phyloP scores from a whole-genome alignment of 2,113 vertebrate species.

The Phylloscopus trochiloides region DNA sequence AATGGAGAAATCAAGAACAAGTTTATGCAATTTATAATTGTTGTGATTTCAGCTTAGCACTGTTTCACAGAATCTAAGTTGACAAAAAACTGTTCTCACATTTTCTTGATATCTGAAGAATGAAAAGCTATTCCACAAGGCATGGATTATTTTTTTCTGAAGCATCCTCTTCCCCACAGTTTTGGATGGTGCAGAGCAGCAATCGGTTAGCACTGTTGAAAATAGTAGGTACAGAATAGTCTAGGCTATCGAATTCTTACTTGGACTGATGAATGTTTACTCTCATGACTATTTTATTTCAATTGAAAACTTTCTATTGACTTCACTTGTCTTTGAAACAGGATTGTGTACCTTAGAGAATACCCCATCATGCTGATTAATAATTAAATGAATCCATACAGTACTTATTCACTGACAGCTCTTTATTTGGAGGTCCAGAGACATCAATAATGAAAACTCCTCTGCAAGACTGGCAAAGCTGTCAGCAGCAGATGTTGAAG shows the following conservation, averaged over 20 bases:
- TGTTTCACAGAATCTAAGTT: not conserved
- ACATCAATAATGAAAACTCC: constrained; percentile 37
- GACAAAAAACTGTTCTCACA: not conserved
- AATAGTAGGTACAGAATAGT: not conserved
- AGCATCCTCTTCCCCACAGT: not conserved
- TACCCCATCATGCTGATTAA: not conserved
- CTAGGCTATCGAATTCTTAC: not conserved
- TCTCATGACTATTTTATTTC: constrained; percentile 39
- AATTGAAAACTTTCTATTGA: constrained; percentile 25
- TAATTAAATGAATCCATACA: constrained; percentile 54
- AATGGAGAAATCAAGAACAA: not conserved
- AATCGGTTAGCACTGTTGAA: not conserved
- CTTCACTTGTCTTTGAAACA: constrained; percentile 39
- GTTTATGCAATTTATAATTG: not conserved
- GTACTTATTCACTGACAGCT: constrained; percentile 32
- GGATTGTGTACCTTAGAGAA: constrained; percentile 21
- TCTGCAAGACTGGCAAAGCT: not conserved
- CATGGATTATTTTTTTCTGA: not conserved
- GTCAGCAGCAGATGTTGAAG: not conserved
- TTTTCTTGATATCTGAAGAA: not conserved
- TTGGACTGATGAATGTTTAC: not conserved
- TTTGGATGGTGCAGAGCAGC: not conserved
- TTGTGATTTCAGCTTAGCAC: not conserved
- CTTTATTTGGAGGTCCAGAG: constrained; percentile 2
- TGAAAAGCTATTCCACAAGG: not conserved